phyloP scores from a whole-genome alignment of 2,797 vertebrate genomes.

The Anguilla obscura region DNA sequence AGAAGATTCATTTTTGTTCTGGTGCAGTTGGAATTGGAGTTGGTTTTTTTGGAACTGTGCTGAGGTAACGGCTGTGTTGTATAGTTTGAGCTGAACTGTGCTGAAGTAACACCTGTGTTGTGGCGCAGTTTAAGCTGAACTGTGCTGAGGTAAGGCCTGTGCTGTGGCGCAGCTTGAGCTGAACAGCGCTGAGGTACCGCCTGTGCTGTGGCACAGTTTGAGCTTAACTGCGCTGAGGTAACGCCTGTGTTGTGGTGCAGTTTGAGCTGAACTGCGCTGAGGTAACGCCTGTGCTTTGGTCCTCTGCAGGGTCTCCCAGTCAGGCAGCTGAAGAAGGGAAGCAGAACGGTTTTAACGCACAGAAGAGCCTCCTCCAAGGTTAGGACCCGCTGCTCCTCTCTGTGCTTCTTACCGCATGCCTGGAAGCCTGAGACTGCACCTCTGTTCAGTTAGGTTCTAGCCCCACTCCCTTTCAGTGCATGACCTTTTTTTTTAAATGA shows the following conservation, averaged over 20 bases:
- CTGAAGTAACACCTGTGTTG: too few species aligned
- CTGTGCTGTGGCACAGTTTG: background rate
- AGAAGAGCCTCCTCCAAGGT: constrained; percentile 76
- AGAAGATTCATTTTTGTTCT: background rate
- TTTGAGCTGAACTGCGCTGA: background rate
- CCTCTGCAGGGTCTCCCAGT: constrained; percentile 64
- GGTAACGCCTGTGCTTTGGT: background rate
- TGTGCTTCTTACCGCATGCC: constrained; percentile 46
- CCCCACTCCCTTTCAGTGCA: background rate
- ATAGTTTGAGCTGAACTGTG: too few species aligned
- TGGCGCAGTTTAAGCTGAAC: too few species aligned
- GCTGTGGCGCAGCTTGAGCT: background rate
- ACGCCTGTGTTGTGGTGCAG: background rate
- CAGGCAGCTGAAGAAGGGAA: constrained; percentile 67
- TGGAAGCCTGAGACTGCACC: constrained; percentile 41
- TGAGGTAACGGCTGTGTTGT: background rate
- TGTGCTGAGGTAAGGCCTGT: background rate
- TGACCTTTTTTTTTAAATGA: background rate
- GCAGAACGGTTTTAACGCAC: constrained; percentile 69
- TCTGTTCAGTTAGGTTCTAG: background rate
- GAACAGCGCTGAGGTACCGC: background rate
- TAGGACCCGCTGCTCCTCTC: constrained; percentile 58
- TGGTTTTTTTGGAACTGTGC: too few species aligned
- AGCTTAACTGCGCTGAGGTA: too few species aligned
- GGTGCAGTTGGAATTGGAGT: too few species aligned